Conservation (phyloP, 2,797 vertebrate genomes). For the Sphenopsis melanotis region DNA sequence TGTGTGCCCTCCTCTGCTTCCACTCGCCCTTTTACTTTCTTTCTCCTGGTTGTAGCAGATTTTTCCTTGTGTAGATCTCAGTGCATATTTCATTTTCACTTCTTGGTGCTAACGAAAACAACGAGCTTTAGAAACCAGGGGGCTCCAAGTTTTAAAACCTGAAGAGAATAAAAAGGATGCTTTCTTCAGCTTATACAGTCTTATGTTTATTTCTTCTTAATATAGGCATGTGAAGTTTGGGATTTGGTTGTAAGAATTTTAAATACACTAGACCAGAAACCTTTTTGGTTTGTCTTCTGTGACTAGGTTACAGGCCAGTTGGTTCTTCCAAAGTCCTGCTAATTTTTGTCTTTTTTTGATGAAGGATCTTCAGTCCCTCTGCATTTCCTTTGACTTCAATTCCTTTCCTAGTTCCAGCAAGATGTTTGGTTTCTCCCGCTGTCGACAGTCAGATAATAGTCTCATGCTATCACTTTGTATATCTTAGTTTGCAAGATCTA, state of each 20-base stretch:
- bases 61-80: neutral
- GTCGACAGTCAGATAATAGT: slow-evolving; percentile 5
- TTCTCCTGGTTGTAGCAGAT: neutral
- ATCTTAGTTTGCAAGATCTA: neutral
- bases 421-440: neutral
- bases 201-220: neutral
- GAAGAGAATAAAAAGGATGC: neutral
- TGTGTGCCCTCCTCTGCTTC: neutral
- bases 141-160: neutral
- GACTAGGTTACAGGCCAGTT: neutral
- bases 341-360: neutral
- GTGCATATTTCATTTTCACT: neutral
- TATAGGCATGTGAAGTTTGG: neutral
- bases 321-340: neutral
- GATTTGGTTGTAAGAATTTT: neutral
- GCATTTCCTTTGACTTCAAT: neutral
- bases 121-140: neutral
- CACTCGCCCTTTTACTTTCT: neutral
- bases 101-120: neutral
- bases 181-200: neutral
- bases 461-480: neutral
- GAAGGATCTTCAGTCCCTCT: neutral
- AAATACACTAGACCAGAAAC: neutral
- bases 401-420: neutral
- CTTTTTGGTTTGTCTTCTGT: neutral